Evolutionary conservation across 2,797 vertebrate species (phyloP).

Genomic region (Lerista edwardsae): DNA sequence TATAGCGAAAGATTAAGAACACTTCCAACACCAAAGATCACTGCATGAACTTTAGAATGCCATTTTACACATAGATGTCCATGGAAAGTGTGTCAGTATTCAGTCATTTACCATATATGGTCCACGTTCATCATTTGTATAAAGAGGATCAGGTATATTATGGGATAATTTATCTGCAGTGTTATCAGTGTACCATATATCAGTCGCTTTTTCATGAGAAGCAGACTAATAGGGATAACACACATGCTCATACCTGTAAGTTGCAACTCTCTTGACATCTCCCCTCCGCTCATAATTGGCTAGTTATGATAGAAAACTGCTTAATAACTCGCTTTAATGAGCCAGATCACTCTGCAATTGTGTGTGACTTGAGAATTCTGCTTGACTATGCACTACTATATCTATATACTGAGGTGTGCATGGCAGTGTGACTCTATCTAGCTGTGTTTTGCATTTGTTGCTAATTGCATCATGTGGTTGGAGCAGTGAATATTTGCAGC

Average conservation of each 20-base stretch:
- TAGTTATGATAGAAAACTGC: background rate
- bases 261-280: background rate
- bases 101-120: background rate
- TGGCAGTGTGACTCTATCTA: constrained; percentile 10
- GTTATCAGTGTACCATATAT: background rate
- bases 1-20: no score
- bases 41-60: no score
- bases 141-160: background rate
- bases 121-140: background rate
- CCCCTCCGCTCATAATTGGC: constrained; percentile 8
- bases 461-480: constrained; percentile 34
- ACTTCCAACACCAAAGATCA: no score
- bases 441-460: constrained; percentile 35
- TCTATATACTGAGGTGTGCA: constrained; percentile 12
- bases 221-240: background rate
- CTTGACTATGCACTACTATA: constrained; percentile 8
- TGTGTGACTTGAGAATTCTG: constrained; percentile 5
- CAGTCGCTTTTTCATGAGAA: background rate
- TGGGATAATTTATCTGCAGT: background rate
- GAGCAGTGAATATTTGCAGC: constrained; percentile 20
- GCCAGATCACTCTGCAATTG: constrained; percentile 12
- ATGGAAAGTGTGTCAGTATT: background rate
- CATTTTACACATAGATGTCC: background rate
- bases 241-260: background rate
- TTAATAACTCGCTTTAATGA: constrained; percentile 23